These are phyloP conservation scores for Sisor rabdophorus DNA, from an alignment of 2,113 vertebrate genomes.

Conservation along the genomic window DNA sequence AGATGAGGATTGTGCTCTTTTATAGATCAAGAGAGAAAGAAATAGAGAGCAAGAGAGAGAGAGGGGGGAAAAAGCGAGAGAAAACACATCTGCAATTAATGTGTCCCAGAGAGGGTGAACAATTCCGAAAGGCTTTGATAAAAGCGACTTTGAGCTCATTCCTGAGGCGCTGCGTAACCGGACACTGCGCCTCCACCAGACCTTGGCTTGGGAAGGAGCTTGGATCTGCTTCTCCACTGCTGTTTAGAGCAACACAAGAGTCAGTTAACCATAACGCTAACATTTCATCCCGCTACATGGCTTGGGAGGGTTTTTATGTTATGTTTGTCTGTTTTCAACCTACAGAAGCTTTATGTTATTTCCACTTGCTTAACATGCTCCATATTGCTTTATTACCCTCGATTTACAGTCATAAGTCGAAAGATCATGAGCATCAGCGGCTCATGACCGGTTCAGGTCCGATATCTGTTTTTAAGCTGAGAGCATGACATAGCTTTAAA, in stretches of 20 bases:
- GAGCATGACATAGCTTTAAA: not conserved
- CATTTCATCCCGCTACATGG: not conserved
- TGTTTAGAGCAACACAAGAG: constrained; percentile 4
- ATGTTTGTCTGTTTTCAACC: not conserved
- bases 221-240: constrained; percentile 3
- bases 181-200: constrained; percentile 56
- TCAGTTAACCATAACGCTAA: not conserved
- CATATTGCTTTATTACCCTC: not conserved
- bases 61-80: constrained; percentile 44
- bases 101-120: constrained; percentile 62
- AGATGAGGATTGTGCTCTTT: constrained; percentile 49
- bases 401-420: not conserved
- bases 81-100: constrained; percentile 76
- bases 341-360: not conserved
- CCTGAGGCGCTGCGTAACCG: constrained; percentile 68
- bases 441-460: not conserved
- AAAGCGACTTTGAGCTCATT: constrained; percentile 69
- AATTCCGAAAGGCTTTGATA: constrained; percentile 70
- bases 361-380: not conserved
- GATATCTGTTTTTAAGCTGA: not conserved
- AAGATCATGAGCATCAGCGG: not conserved
- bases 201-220: constrained; percentile 25
- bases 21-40: constrained; percentile 47
- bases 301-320: not conserved
- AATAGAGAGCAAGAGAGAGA: constrained; percentile 17